Conservation (phyloP, 2,797 vertebrate species). For the Hippocampus kuda region DNA sequence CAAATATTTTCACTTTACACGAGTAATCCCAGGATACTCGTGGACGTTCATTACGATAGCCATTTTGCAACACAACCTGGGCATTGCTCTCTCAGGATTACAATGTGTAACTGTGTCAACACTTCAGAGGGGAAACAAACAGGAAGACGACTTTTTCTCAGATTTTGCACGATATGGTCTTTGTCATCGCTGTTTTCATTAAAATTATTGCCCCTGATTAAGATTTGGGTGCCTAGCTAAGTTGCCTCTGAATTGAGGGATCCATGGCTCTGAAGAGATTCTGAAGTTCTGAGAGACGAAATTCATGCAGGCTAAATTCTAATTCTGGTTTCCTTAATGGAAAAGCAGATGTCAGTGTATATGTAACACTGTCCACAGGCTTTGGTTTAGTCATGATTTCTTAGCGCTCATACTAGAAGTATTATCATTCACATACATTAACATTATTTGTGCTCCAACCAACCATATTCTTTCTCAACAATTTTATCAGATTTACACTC, state of each 20-base stretch:
- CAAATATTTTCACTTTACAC: background rate
- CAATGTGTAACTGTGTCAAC: background rate
- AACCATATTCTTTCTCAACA: background rate
- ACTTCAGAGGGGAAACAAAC: background rate
- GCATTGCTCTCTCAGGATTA: background rate
- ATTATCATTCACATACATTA: background rate
- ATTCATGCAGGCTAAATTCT: constrained; percentile 45
- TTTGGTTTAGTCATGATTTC: too few relatives aligned
- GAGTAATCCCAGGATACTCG: background rate
- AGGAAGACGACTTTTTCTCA: background rate
- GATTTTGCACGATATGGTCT: background rate
- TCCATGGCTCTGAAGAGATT: constrained; percentile 53
- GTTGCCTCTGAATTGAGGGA: constrained; percentile 37
- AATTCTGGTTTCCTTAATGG: constrained; percentile 26
- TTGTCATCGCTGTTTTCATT: background rate
- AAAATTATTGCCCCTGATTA: background rate
- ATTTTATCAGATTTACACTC: background rate
- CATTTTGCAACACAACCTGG: background rate
- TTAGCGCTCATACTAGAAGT: constrained; percentile 5
- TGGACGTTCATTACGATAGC: background rate
- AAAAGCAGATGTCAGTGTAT: constrained; percentile 20
- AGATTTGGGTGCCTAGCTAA: constrained; percentile 37
- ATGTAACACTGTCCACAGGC: constrained; percentile 16
- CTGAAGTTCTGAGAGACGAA: constrained; percentile 47
- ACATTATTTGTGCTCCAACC: background rate